Percentiles rank a stretch among this genome's conserved stretches.
These are phyloP conservation scores for Adrianichthys oophorus DNA, from an alignment of 2,797 vertebrate genomes.

Conservation along the genomic window DNA sequence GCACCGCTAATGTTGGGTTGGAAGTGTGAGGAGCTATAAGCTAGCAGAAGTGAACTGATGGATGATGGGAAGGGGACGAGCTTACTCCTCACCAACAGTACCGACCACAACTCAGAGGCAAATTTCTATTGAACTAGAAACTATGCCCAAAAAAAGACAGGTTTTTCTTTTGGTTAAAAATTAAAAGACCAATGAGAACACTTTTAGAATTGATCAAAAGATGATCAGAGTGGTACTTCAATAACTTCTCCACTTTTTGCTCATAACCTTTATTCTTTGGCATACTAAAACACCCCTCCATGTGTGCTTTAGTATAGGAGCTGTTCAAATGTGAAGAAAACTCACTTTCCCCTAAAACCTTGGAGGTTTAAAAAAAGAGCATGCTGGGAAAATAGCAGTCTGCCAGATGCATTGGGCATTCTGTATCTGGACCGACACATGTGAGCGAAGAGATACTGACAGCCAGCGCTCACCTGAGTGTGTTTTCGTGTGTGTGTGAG, in stretches of 20 bases:
- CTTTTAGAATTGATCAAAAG: too few species aligned
- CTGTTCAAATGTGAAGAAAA: conserved; percentile 73
- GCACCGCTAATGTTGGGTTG: too few species aligned
- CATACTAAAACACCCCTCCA: conserved; percentile 29
- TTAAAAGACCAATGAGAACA: too few species aligned
- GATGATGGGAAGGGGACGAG: too few species aligned
- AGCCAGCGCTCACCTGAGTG: conserved; percentile 50
- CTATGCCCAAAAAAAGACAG: too few species aligned
- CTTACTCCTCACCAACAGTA: too few species aligned
- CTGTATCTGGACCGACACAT: conserved; percentile 59
- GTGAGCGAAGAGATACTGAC: conserved; percentile 53
- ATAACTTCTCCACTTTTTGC: conserved; percentile 7
- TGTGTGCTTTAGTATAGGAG: conserved; percentile 46
- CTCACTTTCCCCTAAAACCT: conserved; percentile 37
- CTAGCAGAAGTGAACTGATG: too few species aligned
- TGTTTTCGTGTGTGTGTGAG: conserved; percentile 27
- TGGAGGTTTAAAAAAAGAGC: conserved; percentile 59
- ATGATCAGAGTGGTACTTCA: too few species aligned
- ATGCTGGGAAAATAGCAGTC: conserved; percentile 83
- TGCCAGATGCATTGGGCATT: conserved; percentile 66
- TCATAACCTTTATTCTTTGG: conserved; percentile 29
- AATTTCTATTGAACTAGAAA: too few species aligned
- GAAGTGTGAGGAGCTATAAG: too few species aligned
- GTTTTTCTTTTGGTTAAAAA: too few species aligned
- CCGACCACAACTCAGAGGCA: too few species aligned